Conservation (phyloP, 2,888 invertebrate species). For the Xylocampa areola region DNA sequence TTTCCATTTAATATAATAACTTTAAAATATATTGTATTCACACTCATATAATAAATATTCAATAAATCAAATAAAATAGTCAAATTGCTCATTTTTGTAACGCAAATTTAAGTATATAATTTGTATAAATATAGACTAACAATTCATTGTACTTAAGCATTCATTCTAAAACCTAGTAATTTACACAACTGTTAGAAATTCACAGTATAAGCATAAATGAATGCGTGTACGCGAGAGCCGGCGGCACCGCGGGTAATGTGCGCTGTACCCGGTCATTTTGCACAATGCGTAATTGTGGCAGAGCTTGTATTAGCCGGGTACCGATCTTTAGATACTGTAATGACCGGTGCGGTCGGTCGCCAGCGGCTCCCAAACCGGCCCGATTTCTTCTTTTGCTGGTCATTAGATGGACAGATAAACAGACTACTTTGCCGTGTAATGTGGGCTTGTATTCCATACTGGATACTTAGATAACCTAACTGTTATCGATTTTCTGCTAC, state of each 20-base stretch:
- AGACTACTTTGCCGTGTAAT: constrained; percentile 15
- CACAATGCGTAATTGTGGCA: constrained; percentile 70
- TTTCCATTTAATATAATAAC: no score
- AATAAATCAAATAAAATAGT: no score
- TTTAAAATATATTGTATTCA: no score
- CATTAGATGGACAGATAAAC: constrained; percentile 21
- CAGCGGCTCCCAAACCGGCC: constrained; percentile 23
- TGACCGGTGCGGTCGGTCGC: constrained; percentile 24
- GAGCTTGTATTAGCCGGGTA: constrained; percentile 29
- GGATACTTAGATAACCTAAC: not conserved
- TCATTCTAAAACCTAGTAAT: constrained; percentile 15
- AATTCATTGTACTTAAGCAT: no score
- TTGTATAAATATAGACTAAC: no score
- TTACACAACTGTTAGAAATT: constrained; percentile 15
- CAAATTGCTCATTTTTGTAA: no score
- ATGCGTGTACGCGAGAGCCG: constrained; percentile 2
- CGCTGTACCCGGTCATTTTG: constrained; percentile 60
- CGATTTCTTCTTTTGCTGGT: constrained; percentile 28
- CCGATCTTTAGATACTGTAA: constrained; percentile 23
- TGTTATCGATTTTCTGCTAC: constrained; percentile 9
- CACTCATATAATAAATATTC: no score
- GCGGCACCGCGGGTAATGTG: constrained; percentile 8
- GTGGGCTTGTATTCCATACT: constrained; percentile 11
- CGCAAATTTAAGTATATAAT: no score
- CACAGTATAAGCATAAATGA: constrained; percentile 19